Evolutionary conservation across 2,888 invertebrate species (phyloP), one percentile per base, ranked within the genome.

Genomic region (Tanaodytes sp.): DNA sequence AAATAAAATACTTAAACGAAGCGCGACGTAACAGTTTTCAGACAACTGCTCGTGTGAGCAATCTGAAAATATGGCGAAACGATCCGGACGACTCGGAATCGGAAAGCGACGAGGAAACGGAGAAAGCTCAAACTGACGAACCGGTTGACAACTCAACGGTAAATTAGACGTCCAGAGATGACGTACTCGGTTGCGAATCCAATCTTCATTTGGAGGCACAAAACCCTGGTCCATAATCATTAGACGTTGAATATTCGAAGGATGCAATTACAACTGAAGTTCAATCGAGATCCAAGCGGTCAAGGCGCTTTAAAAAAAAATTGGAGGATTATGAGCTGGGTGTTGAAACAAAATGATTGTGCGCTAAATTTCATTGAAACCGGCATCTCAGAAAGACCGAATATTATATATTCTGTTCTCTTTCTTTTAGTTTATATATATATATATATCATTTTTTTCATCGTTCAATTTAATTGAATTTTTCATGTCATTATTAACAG

Each of bases 61-160:
- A 33, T n/a, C n/a, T 45, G 5, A 57, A 57, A 27, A 33, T 45
- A 36, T 57, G 57, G 57, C 30, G n/a, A n/a, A n/a, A n/a, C n/a
- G n/a, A n/a, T n/a, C n/a, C n/a, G n/a, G n/a, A 36, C 12, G 36
- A 12, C 1, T 4, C 36, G 36, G 36, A 36, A 2, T 2, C 6
- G 15, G 36, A 36, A 12, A 36, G 36, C 27, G 43, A 43, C 2
- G 43, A 43, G n/a, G 31, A 31, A n/a, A n/a, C 27, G 9, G 9
- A 9, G 4, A 9, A 27, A 27, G 27, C 27, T 27, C 27, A 27
- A 9, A 6, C 27, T 6, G 27, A 27, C 9, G 27, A 27, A 9
- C 27, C 27, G 5, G 27, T 27, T 27, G 27, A 27, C 27, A 27
- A 27, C 9, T 9, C 27, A 27, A 9, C 4, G 4, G 27, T 27